phyloP scores from a whole-genome alignment of 2,113 vertebrate genomes.

The Dipodomys merriami region DNA sequence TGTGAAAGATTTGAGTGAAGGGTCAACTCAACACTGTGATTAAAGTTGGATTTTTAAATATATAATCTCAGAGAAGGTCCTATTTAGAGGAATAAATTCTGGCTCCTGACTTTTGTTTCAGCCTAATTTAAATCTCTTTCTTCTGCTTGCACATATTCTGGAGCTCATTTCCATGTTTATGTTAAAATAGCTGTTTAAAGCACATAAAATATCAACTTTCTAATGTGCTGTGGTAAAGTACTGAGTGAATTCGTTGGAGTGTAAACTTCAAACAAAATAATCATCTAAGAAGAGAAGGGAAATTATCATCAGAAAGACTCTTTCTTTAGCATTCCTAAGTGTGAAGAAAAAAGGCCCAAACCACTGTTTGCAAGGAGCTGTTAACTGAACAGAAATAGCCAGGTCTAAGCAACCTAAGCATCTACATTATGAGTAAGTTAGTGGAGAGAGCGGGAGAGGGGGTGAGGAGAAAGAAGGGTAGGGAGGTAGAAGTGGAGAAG shows the following conservation, averaged over 20 bases:
- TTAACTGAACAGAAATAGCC: background rate
- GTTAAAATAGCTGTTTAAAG: constrained; percentile 71
- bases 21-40: background rate
- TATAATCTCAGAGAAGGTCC: constrained; percentile 9
- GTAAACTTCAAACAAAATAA: constrained; percentile 49
- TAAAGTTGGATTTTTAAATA: constrained; percentile 42
- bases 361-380: constrained; percentile 3
- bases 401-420: no score
- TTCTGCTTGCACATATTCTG: constrained; percentile 60
- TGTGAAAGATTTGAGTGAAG: background rate
- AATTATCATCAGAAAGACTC: constrained; percentile 17
- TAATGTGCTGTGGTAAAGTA: background rate
- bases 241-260: constrained; percentile 45
- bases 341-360: background rate
- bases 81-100: constrained; percentile 46
- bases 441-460: background rate
- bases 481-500: background rate
- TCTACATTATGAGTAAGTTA: background rate
- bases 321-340: background rate
- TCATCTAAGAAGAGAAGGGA: constrained; percentile 39
- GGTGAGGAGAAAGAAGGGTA: background rate
- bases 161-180: constrained; percentile 74
- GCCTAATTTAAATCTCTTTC: constrained; percentile 56
- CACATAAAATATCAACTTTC: constrained; percentile 4
- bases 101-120: constrained; percentile 60